Base-by-base conservation (phyloP, 1,140 invertebrate species). In the Drosophila ohnishii region DNA sequence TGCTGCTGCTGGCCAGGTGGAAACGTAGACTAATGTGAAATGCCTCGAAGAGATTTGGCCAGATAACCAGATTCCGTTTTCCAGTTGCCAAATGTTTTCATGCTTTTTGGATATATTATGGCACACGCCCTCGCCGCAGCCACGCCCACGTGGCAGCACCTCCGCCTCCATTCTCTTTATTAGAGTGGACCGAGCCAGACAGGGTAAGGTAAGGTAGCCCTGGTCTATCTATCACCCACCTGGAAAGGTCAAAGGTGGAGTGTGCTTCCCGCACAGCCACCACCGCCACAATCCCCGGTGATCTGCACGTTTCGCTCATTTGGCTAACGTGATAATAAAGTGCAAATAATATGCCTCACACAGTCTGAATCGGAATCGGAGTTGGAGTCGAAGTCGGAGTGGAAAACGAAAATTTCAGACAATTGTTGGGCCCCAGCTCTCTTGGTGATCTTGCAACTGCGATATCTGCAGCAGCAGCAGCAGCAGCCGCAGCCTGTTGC, bases 321-420 rank as follows among this genome's bases (percentile, higher is more conserved):
- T 82, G 71, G 73, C 86, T 91, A 91, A 91, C 90, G 90, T 91
- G 90, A 91, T 91, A 91, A 91, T 91, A 91, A 91, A 91, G 90
- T 91, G 90, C 90, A 91, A 91, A 91, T 91, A 91, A 91, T 91
- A 91, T 82, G 82, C 70, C 84, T 82, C 56, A 81, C 83, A 80
- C 82, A 78, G 78, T 81, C 60, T 72, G 69, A 67, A 65, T 70
- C 51, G 32, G 32, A 35, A 22, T 53, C 32, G 50, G 50, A 51
- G 28, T 74, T 50, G 78, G 69, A 66, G 70, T 55, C 8, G 45
- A 13, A 28, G n/a, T 74, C 55, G 78, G 62, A 64, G 64, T 51
- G 66, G 70, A 79, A 77, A 63, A 75, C 72, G 75, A 73, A 64
- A 74, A 71, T 71, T 70, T 81, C 74, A 63, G 75, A 78, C 82